These are phyloP conservation scores for Drosophila longiperda DNA, from an alignment of 2,888 invertebrate genomes.

Conservation along the genomic window DNA sequence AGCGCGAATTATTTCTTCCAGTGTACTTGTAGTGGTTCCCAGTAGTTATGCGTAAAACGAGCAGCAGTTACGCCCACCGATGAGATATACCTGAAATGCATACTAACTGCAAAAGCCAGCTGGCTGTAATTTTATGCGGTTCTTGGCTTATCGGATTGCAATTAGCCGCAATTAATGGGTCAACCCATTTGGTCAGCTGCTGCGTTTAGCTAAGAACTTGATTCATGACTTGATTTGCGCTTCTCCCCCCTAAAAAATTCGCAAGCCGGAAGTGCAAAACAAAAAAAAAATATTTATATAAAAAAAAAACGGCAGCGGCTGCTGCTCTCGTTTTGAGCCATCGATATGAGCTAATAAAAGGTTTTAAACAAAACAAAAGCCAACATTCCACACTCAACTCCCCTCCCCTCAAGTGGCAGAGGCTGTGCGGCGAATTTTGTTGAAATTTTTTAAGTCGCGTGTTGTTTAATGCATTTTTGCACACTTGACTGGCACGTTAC, in stretches of 20 bases:
- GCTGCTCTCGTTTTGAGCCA: constrained; percentile 38
- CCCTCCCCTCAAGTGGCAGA: constrained; percentile 53
- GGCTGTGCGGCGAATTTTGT: constrained; percentile 27
- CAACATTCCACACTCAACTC: constrained; percentile 4
- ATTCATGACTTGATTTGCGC: constrained; percentile 13
- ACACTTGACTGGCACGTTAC: constrained; percentile 75
- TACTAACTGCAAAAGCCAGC: constrained; percentile 2
- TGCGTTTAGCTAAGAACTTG: constrained; percentile 23
- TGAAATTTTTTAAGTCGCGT: constrained; percentile 59
- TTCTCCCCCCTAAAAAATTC: constrained; percentile 12
- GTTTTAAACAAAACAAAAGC: constrained; percentile 71
- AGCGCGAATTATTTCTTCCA: neutral
- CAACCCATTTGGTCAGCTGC: constrained; percentile 45
- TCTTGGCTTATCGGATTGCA: constrained; percentile 37
- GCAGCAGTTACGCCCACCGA: constrained; percentile 27
- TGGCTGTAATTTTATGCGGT: constrained; percentile 11
- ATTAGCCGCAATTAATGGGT: constrained; percentile 58
- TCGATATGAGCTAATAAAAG: constrained; percentile 78
- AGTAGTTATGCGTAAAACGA: constrained; percentile 11
- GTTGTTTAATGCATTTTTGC: constrained; percentile 77
- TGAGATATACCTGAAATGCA: constrained; percentile 22
- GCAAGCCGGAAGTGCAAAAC: constrained; percentile 61
- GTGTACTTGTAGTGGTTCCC: neutral
- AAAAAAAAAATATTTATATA: constrained; percentile 23
- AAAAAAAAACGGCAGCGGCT: constrained; percentile 28